phyloP scores from a whole-genome alignment of 2,113 vertebrate genomes.

The Empidonax traillii region DNA sequence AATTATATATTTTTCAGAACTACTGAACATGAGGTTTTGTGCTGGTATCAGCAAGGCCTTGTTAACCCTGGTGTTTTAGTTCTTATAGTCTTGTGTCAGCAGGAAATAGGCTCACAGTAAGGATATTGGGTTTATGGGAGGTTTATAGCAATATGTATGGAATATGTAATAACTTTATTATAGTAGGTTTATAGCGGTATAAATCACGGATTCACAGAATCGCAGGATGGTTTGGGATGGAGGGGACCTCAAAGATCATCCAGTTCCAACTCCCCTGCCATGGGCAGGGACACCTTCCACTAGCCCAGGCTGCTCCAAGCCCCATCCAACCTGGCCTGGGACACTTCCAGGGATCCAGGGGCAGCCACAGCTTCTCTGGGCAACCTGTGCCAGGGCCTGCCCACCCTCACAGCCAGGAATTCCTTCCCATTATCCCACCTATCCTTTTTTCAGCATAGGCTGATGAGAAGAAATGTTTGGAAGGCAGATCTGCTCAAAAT shows the following conservation, averaged over 20 bases:
- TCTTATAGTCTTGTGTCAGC: not conserved
- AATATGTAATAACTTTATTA: not conserved
- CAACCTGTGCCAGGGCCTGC: accelerated
- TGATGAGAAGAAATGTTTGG: not conserved
- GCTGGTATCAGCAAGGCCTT: not conserved
- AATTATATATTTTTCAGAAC: not conserved
- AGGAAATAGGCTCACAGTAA: not conserved
- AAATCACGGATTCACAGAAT: not conserved
- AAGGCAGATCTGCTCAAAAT: not conserved
- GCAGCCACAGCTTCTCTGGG: not conserved
- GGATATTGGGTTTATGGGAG: not conserved
- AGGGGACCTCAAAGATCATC: not conserved
- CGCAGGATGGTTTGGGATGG: not conserved
- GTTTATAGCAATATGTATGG: not conserved
- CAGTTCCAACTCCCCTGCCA: accelerated
- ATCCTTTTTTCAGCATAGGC: not conserved
- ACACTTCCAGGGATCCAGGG: not conserved
- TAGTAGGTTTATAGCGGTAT: not conserved
- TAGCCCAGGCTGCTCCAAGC: accelerated
- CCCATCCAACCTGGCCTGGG: accelerated
- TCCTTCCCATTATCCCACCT: not conserved
- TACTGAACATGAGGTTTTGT: not conserved
- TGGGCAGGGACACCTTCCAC: not conserved
- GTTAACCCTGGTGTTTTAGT: not conserved
- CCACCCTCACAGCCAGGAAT: accelerated